A percentile compares a stretch with the other conserved stretches of the same genome.
Evolutionary conservation across 37 sponge, comb jelly and placozoan species (phyloP).

Genomic region (Chondrosia reniformis): DNA sequence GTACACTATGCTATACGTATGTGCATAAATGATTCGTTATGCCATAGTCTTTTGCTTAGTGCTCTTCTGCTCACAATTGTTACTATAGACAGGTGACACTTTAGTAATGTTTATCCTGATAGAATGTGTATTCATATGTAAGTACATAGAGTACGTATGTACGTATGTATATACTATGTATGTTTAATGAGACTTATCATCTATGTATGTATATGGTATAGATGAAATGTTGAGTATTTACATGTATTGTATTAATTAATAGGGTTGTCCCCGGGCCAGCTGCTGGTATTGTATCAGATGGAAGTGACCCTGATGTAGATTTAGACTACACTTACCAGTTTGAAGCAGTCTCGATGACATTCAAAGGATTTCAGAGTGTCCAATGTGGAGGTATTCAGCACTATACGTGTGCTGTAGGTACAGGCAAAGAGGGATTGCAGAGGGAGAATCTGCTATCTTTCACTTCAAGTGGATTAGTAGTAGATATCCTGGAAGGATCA

Average conservation of each 20-base stretch:
- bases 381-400: constrained; percentile 62
- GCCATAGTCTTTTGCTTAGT: background rate
- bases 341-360: constrained; percentile 53
- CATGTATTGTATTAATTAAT: too few relatives aligned
- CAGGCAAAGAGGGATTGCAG: background rate
- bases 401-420: constrained; percentile 74
- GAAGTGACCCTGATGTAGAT: constrained; percentile 50
- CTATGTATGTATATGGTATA: too few relatives aligned
- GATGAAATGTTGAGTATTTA: too few relatives aligned
- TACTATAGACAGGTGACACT: too few relatives aligned
- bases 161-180: background rate
- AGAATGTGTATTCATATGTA: background rate
- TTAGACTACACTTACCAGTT: constrained; percentile 61
- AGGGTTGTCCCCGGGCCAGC: constrained; percentile 57
- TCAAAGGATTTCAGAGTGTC: constrained; percentile 60
- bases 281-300: constrained; percentile 68
- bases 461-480: constrained; percentile 54
- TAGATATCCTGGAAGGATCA: constrained; percentile 19
- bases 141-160: background rate
- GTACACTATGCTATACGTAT: too few relatives aligned
- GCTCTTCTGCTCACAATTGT: too few relatives aligned
- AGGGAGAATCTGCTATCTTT: constrained; percentile 42
- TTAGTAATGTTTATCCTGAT: background rate
- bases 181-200: too few relatives aligned
- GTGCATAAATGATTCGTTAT: background rate